Evolutionary conservation across 2,888 invertebrate genomes (phyloP).

Genomic region (Agrochola macilenta): DNA sequence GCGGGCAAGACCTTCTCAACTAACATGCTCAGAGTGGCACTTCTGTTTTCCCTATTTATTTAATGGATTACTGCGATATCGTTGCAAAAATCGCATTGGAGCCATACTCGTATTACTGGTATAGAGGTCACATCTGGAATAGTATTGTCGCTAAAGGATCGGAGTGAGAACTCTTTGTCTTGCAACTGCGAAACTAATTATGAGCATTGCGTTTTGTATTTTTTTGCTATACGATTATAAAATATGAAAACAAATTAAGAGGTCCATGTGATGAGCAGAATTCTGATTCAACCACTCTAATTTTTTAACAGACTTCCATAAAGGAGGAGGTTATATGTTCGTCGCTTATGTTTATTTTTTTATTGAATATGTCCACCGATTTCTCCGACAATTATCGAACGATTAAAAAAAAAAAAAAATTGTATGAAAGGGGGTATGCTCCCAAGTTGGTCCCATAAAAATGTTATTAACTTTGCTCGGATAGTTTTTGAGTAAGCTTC

Average conservation of each 20-base stretch:
- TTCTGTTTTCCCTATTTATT: conserved; percentile 18
- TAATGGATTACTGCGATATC: conserved; percentile 17
- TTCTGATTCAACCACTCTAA: no score
- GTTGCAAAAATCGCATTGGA: conserved; percentile 52
- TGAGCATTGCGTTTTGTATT: conserved; percentile 41
- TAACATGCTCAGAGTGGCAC: neutral
- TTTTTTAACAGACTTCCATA: no score
- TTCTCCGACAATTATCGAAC: no score
- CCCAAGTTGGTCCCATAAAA: no score
- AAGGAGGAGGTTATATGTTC: no score
- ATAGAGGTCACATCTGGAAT: conserved; percentile 73
- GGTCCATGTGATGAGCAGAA: neutral
- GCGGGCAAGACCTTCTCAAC: neutral
- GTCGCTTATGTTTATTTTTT: no score
- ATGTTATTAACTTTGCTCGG: no score
- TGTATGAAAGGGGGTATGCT: no score
- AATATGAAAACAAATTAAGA: neutral
- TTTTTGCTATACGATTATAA: neutral
- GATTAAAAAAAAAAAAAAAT: no score
- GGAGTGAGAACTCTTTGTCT: conserved; percentile 61
- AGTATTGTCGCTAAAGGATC: conserved; percentile 54
- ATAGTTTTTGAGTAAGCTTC: no score
- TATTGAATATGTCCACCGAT: no score
- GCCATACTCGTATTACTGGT: conserved; percentile 15
- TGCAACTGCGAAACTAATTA: conserved; percentile 72